Evolutionary conservation across 2,888 invertebrate species (phyloP).

Genomic region (Octonoba sinensis): DNA sequence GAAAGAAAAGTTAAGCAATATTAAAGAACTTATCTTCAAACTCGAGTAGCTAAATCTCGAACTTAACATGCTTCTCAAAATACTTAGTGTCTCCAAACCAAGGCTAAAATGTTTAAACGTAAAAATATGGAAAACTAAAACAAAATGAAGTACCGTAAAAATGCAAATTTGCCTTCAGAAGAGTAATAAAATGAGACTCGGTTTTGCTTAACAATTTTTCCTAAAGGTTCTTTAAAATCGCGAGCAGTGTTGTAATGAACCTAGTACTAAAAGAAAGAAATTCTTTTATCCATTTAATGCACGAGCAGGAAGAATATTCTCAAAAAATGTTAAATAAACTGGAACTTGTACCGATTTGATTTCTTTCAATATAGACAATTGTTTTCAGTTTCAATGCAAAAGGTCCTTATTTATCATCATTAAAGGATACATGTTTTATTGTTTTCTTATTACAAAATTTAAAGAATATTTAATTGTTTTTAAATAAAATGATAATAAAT

Average conservation of each 20-base stretch:
- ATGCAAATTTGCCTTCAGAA: conserved; percentile 38
- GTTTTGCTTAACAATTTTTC: conserved; percentile 42
- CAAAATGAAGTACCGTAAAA: conserved; percentile 21
- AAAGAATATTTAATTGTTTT: no score
- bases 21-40: conserved; percentile 22
- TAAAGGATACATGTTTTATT: no score
- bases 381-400: no score
- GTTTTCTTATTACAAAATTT: no score
- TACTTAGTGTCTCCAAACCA: not conserved
- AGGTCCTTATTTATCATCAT: no score
- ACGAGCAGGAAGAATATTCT: conserved; percentile 32
- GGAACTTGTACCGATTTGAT: no score
- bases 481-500: no score
- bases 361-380: no score
- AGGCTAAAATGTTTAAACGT: not conserved
- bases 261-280: conserved; percentile 5
- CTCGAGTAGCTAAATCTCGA: conserved; percentile 13
- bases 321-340: not conserved
- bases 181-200: conserved; percentile 33
- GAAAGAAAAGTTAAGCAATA: conserved; percentile 1
- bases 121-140: conserved; percentile 30
- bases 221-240: conserved; percentile 48
- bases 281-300: conserved; percentile 29
- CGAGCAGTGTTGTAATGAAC: conserved; percentile 34
- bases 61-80: not conserved